These are phyloP conservation scores for Phaedon cochleariae DNA, from an alignment of 2,888 invertebrate species.

Conservation along the genomic window DNA sequence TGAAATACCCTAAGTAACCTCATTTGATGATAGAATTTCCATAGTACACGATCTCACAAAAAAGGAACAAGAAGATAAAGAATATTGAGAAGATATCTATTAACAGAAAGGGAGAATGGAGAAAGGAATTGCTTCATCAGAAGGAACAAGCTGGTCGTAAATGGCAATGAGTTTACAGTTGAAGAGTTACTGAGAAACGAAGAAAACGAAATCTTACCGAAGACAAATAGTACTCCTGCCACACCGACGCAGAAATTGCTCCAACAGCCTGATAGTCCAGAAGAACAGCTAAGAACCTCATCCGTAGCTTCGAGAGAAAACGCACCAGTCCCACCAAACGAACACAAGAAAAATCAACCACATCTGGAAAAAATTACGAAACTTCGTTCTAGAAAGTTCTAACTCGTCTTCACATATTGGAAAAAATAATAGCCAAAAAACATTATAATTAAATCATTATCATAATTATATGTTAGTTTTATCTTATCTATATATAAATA, in stretches of 20 bases:
- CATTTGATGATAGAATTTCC: too few species aligned
- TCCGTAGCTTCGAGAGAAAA: constrained; percentile 13
- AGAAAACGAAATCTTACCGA: constrained; percentile 9
- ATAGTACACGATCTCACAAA: constrained; percentile 12
- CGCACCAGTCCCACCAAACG: not conserved
- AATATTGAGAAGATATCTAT: constrained; percentile 12
- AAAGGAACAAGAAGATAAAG: constrained; percentile 10
- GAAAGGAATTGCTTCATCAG: constrained; percentile 12
- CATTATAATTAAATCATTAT: not conserved
- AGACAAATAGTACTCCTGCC: constrained; percentile 12
- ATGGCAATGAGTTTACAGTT: constrained; percentile 12
- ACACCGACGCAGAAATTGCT: constrained; percentile 16
- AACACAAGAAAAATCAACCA: constrained; percentile 8
- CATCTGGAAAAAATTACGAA: constrained; percentile 1
- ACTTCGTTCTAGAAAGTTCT: constrained; percentile 4
- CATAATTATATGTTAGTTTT: constrained; percentile 2
- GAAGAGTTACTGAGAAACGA: constrained; percentile 11
- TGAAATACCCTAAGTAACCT: too few species aligned
- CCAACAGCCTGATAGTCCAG: not conserved
- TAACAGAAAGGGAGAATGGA: constrained; percentile 2
- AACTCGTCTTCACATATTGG: constrained; percentile 10
- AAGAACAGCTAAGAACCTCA: constrained; percentile 9
- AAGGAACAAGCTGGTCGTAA: constrained; percentile 15
- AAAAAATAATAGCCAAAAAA: constrained; percentile 4
- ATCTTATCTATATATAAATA: not conserved